These are phyloP conservation scores for Trichonephila clavata DNA, from an alignment of 1,140 invertebrate species.

Conservation along the genomic window DNA sequence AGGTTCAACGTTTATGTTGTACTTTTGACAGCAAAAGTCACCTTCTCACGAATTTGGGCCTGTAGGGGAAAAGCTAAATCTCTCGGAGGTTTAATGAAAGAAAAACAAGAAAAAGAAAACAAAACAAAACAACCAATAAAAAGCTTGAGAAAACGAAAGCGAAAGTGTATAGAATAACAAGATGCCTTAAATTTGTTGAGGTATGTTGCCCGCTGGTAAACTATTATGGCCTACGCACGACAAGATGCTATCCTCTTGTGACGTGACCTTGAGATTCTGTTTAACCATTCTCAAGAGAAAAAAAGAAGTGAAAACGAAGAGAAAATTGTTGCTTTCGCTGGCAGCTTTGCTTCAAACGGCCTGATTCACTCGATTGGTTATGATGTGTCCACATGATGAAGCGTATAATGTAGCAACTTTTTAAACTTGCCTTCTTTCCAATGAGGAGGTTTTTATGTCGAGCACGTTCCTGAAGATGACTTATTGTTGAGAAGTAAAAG, in stretches of 20 bases:
- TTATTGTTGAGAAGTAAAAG: not conserved
- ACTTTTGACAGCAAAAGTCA: slow-evolving; percentile 49
- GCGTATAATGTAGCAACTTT: not conserved
- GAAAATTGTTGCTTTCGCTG: not conserved
- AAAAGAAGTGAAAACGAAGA: slow-evolving; percentile 1
- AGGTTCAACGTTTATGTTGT: not conserved
- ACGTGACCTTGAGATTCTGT: not conserved
- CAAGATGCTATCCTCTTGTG: not conserved
- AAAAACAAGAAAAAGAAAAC: not conserved
- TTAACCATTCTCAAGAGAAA: not conserved
- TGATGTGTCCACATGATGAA: not conserved
- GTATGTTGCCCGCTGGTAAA: slow-evolving; percentile 43
- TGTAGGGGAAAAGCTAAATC: slow-evolving; percentile 48
- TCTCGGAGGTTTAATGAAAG: not conserved
- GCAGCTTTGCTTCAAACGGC: not conserved
- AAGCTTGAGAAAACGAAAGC: slow-evolving; percentile 8
- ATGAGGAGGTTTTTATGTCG: not conserved
- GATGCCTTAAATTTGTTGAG: not conserved
- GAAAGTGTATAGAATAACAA: slow-evolving; percentile 40
- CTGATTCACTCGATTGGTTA: not conserved
- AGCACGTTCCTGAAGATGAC: not conserved
- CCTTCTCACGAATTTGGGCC: slow-evolving; percentile 28
- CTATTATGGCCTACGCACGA: slow-evolving; percentile 13
- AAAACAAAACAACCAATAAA: not conserved
- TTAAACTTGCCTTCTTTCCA: not conserved